phyloP scores from a whole-genome alignment of 2,888 invertebrate genomes.

The Rhamnusium bicolor region DNA sequence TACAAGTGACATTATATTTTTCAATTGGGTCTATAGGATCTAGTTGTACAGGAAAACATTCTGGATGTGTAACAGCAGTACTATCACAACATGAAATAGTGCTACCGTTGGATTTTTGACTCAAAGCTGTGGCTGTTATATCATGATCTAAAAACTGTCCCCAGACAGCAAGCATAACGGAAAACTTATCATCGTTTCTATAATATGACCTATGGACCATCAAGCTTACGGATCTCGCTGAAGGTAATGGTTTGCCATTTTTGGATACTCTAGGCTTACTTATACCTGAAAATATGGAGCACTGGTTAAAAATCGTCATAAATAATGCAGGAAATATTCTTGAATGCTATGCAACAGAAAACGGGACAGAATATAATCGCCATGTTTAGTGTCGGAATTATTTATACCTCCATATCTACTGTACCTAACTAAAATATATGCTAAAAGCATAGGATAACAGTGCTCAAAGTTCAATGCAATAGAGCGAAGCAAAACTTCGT shows the following conservation, averaged over 20 bases:
- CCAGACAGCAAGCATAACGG: slow-evolving; percentile 90
- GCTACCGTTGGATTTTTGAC: slow-evolving; percentile 80
- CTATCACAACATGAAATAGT: slow-evolving; percentile 81
- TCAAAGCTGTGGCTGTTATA: slow-evolving; percentile 87
- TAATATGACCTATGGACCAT: slow-evolving; percentile 83
- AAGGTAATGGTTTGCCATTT: slow-evolving; percentile 76
- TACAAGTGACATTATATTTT: slow-evolving; percentile 80
- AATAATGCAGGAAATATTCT: too few species aligned
- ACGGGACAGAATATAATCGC: too few species aligned
- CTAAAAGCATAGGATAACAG: too few species aligned
- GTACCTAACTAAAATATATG: too few species aligned
- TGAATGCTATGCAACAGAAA: too few species aligned
- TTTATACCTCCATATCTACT: too few species aligned
- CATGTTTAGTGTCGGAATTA: too few species aligned
- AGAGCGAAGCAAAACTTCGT: too few species aligned
- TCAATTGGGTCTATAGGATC: slow-evolving; percentile 80
- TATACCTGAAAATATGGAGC: slow-evolving; percentile 72
- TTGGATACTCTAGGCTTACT: slow-evolving; percentile 77
- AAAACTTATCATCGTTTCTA: slow-evolving; percentile 82
- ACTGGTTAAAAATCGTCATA: too few species aligned
- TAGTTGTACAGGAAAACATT: slow-evolving; percentile 85
- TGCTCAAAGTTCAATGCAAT: too few species aligned
- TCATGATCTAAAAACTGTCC: slow-evolving; percentile 93
- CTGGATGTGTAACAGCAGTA: slow-evolving; percentile 75
- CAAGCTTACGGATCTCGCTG: slow-evolving; percentile 83